These are phyloP conservation scores for Avahi laniger DNA, from an alignment of 2,797 vertebrate genomes.

Conservation along the genomic window DNA sequence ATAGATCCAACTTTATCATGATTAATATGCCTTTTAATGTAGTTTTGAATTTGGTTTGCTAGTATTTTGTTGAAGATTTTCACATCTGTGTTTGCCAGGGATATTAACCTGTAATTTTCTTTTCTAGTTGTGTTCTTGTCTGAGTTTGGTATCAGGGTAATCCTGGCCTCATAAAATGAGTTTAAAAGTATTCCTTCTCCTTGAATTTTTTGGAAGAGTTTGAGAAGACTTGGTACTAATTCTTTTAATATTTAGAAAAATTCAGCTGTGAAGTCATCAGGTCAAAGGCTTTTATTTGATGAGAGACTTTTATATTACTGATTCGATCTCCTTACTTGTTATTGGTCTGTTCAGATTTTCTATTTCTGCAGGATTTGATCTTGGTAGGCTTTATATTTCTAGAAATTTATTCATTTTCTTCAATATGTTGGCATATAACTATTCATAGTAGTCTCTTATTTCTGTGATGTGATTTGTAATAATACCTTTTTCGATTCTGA, in stretches of 20 bases:
- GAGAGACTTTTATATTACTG: neutral
- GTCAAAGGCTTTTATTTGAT: neutral
- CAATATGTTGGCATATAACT: neutral
- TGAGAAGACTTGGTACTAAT: neutral
- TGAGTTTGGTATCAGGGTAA: neutral
- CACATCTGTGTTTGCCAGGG: neutral
- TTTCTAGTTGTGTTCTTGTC: neutral
- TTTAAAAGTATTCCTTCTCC: neutral
- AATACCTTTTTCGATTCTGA: neutral
- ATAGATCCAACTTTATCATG: neutral
- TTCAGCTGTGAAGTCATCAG: neutral
- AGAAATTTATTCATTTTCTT: neutral
- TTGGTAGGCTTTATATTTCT: neutral
- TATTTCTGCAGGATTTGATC: neutral
- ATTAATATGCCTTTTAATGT: neutral
- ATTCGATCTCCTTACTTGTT: neutral
- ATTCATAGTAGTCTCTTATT: neutral
- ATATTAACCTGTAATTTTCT: neutral
- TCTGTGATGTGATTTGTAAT: neutral
- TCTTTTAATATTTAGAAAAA: neutral
- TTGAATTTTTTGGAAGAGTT: neutral
- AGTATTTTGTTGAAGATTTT: neutral
- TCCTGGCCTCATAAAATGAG: neutral
- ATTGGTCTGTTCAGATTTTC: neutral
- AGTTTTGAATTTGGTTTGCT: neutral